Evolutionary conservation across 2,113 vertebrate genomes (phyloP).

Genomic region (Megaceryle maxima): DNA sequence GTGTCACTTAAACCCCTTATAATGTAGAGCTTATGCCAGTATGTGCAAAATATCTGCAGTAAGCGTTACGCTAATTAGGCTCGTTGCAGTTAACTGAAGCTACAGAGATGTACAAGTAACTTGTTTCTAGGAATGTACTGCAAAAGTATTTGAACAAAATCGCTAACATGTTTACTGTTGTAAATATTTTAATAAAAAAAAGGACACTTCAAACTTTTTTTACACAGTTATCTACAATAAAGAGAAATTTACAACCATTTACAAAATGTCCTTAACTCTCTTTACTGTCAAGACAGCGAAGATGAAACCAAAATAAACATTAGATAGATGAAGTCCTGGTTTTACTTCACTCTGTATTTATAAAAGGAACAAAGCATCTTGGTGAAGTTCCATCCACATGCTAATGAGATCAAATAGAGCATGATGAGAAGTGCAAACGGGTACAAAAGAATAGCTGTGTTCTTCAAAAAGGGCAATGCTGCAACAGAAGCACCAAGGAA

Average conservation of each 20-base stretch:
- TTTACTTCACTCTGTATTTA: constrained; percentile 90
- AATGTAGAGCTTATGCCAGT: constrained; percentile 38
- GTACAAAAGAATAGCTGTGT: constrained; percentile 93
- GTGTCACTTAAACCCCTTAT: constrained; percentile 22
- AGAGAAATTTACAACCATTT: constrained; percentile 73
- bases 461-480: constrained; percentile 94
- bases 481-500: constrained; percentile 41
- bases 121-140: constrained; percentile 73
- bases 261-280: constrained; percentile 48
- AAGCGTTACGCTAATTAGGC: constrained; percentile 33
- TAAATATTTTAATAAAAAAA: constrained; percentile 69
- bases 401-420: constrained; percentile 90
- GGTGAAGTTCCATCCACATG: constrained; percentile 96
- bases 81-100: constrained; percentile 70
- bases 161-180: constrained; percentile 66
- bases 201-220: constrained; percentile 61
- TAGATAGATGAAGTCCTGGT: background rate
- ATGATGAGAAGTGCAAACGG: constrained; percentile 89
- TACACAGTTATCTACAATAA: constrained; percentile 75
- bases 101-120: constrained; percentile 68
- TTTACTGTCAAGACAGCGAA: background rate
- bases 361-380: constrained; percentile 91
- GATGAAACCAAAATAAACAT: background rate
- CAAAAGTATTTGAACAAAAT: constrained; percentile 56
- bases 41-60: constrained; percentile 32